These are phyloP conservation scores for Palaemon carinicauda DNA, from an alignment of 1,140 invertebrate species.

Conservation along the genomic window DNA sequence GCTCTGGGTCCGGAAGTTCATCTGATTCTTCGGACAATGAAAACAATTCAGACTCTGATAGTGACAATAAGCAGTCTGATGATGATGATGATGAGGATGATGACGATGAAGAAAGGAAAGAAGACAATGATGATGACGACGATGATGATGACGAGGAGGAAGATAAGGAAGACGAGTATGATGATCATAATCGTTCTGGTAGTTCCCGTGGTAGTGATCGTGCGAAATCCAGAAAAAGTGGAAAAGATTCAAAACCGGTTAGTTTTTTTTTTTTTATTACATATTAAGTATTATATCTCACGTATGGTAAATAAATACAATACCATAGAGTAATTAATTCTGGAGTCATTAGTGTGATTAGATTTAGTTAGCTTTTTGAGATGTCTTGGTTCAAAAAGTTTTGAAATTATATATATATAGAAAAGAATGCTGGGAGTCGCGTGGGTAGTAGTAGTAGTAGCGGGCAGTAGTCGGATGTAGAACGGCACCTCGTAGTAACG, in stretches of 20 bases:
- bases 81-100: conserved; percentile 52
- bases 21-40: conserved; percentile 33
- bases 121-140: conserved; percentile 47
- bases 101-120: conserved; percentile 52
- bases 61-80: conserved; percentile 50
- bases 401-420: too few species aligned
- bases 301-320: background rate
- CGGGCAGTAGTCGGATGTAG: too few species aligned
- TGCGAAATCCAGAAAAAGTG: conserved; percentile 1
- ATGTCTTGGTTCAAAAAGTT: too few species aligned
- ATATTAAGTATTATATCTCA: background rate
- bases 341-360: too few species aligned
- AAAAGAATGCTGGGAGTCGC: too few species aligned
- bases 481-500: too few species aligned
- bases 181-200: conserved; percentile 38
- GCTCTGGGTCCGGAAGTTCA: conserved; percentile 38
- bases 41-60: conserved; percentile 55
- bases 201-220: conserved; percentile 31
- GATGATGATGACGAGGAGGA: conserved; percentile 57
- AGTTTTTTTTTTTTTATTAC: background rate
- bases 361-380: too few species aligned
- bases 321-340: too few species aligned
- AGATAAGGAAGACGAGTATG: conserved; percentile 52
- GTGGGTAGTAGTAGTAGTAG: too few species aligned
- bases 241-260: conserved; percentile 37